phyloP scores from a whole-genome alignment of 2,888 invertebrate species.

The Nematopogon swammerdamellus region DNA sequence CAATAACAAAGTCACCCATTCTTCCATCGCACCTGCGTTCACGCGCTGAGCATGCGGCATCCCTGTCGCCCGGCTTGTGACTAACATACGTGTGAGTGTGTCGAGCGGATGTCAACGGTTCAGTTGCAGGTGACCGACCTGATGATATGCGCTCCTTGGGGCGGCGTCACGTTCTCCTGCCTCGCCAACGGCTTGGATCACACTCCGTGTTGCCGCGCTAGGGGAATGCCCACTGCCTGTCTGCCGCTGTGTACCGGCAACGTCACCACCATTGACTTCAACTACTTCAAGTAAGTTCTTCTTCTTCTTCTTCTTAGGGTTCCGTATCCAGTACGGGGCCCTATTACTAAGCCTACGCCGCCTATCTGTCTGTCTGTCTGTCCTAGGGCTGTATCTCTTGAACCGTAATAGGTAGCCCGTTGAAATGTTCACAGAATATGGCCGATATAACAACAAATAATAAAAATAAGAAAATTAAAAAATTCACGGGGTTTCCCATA shows the following conservation, averaged over 20 bases:
- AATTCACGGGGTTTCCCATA: too few relatives aligned
- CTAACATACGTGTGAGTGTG: background rate
- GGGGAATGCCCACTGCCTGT: constrained; percentile 73
- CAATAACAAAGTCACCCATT: too few relatives aligned
- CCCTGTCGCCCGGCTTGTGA: background rate
- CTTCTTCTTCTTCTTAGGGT: too few relatives aligned
- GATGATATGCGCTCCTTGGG: constrained; percentile 90
- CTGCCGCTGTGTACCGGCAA: constrained; percentile 77
- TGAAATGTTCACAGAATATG: too few relatives aligned
- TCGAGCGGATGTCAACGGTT: constrained; percentile 4
- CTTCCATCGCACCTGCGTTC: background rate
- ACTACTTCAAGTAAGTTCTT: constrained; percentile 74
- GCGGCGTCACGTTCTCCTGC: constrained; percentile 75
- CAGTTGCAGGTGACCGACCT: constrained; percentile 71
- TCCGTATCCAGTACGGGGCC: too few relatives aligned
- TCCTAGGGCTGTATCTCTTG: too few relatives aligned
- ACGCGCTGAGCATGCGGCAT: background rate
- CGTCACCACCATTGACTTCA: constrained; percentile 73
- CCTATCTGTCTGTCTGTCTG: too few relatives aligned
- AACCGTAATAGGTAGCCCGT: too few relatives aligned
- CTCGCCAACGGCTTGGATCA: constrained; percentile 79
- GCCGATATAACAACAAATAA: too few relatives aligned
- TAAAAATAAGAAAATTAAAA: too few relatives aligned
- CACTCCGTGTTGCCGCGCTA: constrained; percentile 71
- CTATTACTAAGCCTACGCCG: too few relatives aligned